Conservation (phyloP, 2,113 vertebrate species). For the Cyanistes caeruleus region DNA sequence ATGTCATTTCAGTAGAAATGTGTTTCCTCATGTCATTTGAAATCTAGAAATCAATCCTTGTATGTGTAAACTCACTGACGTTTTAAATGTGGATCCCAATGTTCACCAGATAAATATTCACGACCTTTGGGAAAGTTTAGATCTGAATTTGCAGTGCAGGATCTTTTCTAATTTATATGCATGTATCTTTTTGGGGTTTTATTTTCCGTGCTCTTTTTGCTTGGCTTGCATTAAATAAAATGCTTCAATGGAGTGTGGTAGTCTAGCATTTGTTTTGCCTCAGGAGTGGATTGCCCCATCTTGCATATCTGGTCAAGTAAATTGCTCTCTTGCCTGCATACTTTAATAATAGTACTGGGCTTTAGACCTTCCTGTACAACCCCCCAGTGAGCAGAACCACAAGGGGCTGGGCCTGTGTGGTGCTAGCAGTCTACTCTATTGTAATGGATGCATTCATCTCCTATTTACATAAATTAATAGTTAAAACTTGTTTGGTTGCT, state of each 20-base stretch:
- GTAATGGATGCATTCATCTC: constrained; percentile 47
- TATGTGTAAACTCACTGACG: not conserved
- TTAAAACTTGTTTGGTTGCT: constrained; percentile 78
- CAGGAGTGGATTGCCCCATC: constrained; percentile 61
- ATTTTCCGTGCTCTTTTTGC: constrained; percentile 54
- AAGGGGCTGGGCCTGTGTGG: not conserved
- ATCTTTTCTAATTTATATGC: constrained; percentile 42
- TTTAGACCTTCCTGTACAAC: constrained; percentile 21
- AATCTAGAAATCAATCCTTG: not conserved
- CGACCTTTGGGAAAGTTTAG: not conserved
- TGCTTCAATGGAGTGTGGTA: constrained; percentile 65
- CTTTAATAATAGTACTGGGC: constrained; percentile 6
- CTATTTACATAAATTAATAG: constrained; percentile 78
- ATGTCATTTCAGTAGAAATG: not conserved
- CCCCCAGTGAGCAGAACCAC: constrained; percentile 28
- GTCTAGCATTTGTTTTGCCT: constrained; percentile 71
- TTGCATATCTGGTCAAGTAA: constrained; percentile 67
- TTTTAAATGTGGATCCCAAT: not conserved
- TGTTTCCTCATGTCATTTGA: not conserved
- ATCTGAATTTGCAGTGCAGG: not conserved
- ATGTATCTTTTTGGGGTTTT: not conserved
- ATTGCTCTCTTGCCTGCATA: constrained; percentile 60
- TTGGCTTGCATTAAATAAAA: constrained; percentile 68
- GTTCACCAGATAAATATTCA: constrained; percentile 20
- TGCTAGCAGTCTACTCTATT: constrained; percentile 16